Base-by-base conservation (phyloP, 2,113 vertebrate genomes). In the Ochotona princeps region DNA sequence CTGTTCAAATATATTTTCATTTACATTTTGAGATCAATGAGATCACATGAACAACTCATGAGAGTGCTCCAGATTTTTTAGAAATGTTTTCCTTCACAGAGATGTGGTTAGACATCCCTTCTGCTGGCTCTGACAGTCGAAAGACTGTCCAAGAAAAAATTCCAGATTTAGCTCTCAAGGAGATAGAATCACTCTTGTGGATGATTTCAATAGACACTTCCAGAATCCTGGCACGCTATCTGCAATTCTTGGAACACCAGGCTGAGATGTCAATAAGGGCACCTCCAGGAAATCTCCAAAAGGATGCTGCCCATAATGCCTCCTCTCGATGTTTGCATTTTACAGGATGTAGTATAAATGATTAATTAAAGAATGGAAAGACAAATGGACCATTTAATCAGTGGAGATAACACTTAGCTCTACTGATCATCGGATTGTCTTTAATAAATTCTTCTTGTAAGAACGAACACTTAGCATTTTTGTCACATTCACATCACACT, bases 141-240 rank as follows among this genome's bases (percentile, higher is more conserved):
- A 76, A 87, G 51, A 90, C 20, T 95, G 94, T 94, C 67, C 67
- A 60, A n/a, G n/a, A 80, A 69, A 91, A 96, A 96, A 94, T 94
- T 97, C 78, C 80, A 96, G 90, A 82, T 83, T 74, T 28, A 93
- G 69, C 66, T 86, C 47, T 54, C 54, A 21, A 25, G 14, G 26
- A 66, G 85, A 69, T 81, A 32, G 80, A 83, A 28, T 32, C 93
- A 91, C 93, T 69, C 73, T 94, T 78, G 61, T 20, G 20, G 63
- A 79, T 83, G 65, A 72, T 63, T 51, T 81, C 63, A 91, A 35
- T 47, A 66, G 26, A 61, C 65, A 82, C 28, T 92, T 82, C 61
- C 83, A 80, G 87, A 91, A 69, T 72, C 25, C 26, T 82, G 69
- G 8, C 9, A 73, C 49, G n/a, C 51, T 61, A 87, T 72, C 32